phyloP scores from a whole-genome alignment of 1,140 invertebrate genomes.

The Drosophila malerkotliana region DNA sequence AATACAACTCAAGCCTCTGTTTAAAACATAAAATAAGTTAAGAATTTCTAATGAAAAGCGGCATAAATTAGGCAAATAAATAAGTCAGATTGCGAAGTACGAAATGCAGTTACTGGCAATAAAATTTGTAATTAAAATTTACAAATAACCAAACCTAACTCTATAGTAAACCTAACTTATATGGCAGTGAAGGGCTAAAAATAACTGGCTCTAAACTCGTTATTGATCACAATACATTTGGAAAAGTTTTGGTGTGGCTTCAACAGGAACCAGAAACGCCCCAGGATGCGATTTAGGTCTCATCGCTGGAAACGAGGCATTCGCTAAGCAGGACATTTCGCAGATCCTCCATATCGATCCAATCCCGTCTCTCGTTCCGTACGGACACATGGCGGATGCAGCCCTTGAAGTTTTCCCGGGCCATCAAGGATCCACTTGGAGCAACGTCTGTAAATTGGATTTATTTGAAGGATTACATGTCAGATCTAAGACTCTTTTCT shows the following conservation, averaged over 20 bases:
- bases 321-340: slow-evolving; percentile 94
- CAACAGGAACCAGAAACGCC: slow-evolving; percentile 59
- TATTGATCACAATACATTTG: slow-evolving; percentile 80
- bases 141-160: slow-evolving; percentile 13
- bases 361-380: slow-evolving; percentile 88
- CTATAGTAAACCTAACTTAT: slow-evolving; percentile 61
- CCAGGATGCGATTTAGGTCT: slow-evolving; percentile 42
- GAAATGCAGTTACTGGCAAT: slow-evolving; percentile 78
- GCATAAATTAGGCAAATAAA: slow-evolving; percentile 32
- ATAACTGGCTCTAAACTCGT: slow-evolving; percentile 63
- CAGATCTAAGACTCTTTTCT: not conserved
- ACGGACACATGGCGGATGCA: slow-evolving; percentile 94
- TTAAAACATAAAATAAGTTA: slow-evolving; percentile 57
- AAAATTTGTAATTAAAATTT: slow-evolving; percentile 5
- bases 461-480: not conserved
- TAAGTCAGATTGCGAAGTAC: slow-evolving; percentile 26
- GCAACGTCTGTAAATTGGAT: slow-evolving; percentile 85
- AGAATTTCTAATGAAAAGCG: slow-evolving; percentile 3
- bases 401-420: slow-evolving; percentile 93
- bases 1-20: slow-evolving; percentile 75
- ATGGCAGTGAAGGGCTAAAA: slow-evolving; percentile 72
- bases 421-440: slow-evolving; percentile 87
- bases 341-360: slow-evolving; percentile 92
- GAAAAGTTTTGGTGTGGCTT: slow-evolving; percentile 78
- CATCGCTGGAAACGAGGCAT: slow-evolving; percentile 85